These are phyloP conservation scores for Drosophila merina DNA, from an alignment of 2,888 invertebrate species.

Conservation along the genomic window DNA sequence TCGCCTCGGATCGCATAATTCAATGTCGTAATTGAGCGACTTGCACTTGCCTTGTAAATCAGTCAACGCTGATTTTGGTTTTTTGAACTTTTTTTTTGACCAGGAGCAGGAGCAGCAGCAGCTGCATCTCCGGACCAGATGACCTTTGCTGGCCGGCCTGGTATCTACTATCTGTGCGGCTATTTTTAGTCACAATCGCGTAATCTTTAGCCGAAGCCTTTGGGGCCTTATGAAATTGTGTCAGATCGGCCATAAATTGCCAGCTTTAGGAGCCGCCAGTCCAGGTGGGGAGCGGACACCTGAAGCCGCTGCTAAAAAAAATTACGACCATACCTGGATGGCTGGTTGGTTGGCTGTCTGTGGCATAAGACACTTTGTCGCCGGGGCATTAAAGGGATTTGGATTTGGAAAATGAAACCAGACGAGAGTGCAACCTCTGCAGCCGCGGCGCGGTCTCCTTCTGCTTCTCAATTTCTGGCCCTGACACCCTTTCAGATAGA, in stretches of 20 bases:
- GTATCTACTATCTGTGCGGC: constrained; percentile 13
- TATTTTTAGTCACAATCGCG: constrained; percentile 57
- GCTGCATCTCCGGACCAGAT: constrained; percentile 39
- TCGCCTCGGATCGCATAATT: constrained; percentile 49
- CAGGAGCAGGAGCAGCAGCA: constrained; percentile 8
- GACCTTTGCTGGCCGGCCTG: constrained; percentile 32
- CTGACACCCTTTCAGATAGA: constrained; percentile 37
- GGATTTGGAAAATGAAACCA: constrained; percentile 46
- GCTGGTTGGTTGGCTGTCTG: constrained; percentile 4
- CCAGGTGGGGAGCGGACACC: constrained; percentile 35
- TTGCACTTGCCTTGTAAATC: constrained; percentile 41
- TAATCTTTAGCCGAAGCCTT: constrained; percentile 60
- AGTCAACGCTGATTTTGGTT: constrained; percentile 30
- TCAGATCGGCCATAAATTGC: constrained; percentile 74
- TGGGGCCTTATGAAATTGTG: constrained; percentile 74
- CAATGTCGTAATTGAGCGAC: constrained; percentile 56
- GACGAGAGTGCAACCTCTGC: constrained; percentile 3
- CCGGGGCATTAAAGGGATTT: constrained; percentile 47
- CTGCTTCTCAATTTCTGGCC: constrained; percentile 20
- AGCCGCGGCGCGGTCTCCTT: not conserved
- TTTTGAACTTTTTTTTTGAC: not conserved
- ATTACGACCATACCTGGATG: constrained; percentile 17
- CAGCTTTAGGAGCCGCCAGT: constrained; percentile 59
- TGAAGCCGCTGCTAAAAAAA: constrained; percentile 29
- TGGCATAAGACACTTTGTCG: constrained; percentile 43